phyloP scores from a whole-genome alignment of 2,888 invertebrate genomes.

The Acanthacorydalis orientalis region DNA sequence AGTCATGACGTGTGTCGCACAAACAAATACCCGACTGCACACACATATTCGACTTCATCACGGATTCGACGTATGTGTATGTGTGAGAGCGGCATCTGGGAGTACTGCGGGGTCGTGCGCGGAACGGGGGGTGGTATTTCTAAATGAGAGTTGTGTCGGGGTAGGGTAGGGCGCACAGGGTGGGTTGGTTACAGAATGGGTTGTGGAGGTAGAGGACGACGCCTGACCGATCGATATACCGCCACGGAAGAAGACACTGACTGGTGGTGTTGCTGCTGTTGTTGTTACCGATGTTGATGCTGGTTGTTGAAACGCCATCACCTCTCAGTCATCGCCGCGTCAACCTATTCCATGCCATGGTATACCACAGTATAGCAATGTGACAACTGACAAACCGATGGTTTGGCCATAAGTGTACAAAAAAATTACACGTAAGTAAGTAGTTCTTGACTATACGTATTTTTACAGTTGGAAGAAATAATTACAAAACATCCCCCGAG shows the following conservation, averaged over 20 bases:
- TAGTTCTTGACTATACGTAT: background rate
- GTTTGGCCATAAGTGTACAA: background rate
- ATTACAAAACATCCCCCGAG: background rate
- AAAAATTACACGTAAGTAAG: background rate
- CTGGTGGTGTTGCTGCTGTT: constrained; percentile 4
- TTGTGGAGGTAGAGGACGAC: no score
- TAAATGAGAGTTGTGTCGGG: constrained; percentile 1
- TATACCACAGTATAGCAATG: no score
- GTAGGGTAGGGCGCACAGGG: background rate
- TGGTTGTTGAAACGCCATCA: background rate
- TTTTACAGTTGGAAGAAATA: background rate
- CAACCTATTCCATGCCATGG: no score
- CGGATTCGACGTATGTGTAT: background rate
- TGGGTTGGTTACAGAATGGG: background rate
- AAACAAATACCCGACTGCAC: background rate
- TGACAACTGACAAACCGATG: no score
- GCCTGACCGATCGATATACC: no score
- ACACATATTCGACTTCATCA: background rate
- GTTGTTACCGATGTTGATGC: constrained; percentile 11
- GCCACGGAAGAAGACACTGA: background rate
- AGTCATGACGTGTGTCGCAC: no score
- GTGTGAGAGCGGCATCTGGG: background rate
- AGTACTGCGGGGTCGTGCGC: background rate
- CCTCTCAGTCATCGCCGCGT: no score
- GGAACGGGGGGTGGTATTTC: constrained; percentile 3